Evolutionary conservation across 2,888 invertebrate species (phyloP).

Genomic region (Congeria kusceri): DNA sequence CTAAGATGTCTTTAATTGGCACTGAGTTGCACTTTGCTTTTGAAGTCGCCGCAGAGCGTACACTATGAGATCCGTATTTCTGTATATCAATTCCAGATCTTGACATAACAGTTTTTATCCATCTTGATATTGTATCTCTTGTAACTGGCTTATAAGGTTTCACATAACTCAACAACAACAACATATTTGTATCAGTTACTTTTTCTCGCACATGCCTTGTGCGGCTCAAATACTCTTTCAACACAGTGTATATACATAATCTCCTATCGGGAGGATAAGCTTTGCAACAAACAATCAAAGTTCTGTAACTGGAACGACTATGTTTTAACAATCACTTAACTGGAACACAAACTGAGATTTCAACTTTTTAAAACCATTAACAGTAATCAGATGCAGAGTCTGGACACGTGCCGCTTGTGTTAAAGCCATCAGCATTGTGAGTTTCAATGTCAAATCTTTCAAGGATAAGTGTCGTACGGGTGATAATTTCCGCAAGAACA

Average conservation of each 20-base stretch:
- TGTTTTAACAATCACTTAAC: constrained; percentile 35
- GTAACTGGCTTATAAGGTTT: constrained; percentile 50
- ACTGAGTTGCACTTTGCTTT: constrained; percentile 42
- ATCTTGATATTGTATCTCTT: constrained; percentile 57
- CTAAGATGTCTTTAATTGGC: constrained; percentile 39
- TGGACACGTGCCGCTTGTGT: constrained; percentile 42
- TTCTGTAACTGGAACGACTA: constrained; percentile 21
- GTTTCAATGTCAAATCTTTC: constrained; percentile 21
- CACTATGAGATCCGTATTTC: constrained; percentile 50
- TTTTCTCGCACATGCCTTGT: constrained; percentile 26
- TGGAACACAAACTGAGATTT: constrained; percentile 19
- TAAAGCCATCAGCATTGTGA: constrained; percentile 29
- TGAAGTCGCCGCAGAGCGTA: constrained; percentile 46
- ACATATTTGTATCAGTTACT: background rate
- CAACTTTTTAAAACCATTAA: constrained; percentile 15
- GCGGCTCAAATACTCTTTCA: constrained; percentile 37
- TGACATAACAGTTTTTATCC: constrained; percentile 50
- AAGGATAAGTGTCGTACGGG: constrained; percentile 23
- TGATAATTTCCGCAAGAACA: constrained; percentile 21
- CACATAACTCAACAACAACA: constrained; percentile 48
- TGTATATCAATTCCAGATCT: constrained; percentile 41
- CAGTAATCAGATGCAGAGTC: constrained; percentile 30
- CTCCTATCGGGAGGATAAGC: constrained; percentile 43
- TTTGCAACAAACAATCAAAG: constrained; percentile 24
- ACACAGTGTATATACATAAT: constrained; percentile 44